These are phyloP conservation scores for Automeris io DNA, from an alignment of 2,888 invertebrate species.

Conservation along the genomic window DNA sequence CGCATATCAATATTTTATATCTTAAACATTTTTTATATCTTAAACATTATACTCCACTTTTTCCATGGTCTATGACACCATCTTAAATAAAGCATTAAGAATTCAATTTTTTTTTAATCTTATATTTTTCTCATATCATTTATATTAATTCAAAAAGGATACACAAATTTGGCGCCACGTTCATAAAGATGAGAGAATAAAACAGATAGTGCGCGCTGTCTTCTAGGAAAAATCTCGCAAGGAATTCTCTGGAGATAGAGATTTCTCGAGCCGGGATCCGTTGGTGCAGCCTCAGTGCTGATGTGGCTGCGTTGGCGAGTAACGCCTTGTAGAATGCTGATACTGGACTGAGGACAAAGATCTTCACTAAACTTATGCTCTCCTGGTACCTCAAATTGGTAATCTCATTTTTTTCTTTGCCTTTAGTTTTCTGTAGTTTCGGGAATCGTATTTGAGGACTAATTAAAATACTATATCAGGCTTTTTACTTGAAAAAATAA, in stretches of 20 bases:
- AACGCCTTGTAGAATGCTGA: constrained; percentile 94
- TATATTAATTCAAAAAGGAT: constrained; percentile 80
- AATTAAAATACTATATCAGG: no score
- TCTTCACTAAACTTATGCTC: neutral
- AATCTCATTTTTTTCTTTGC: neutral
- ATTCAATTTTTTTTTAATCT: no score
- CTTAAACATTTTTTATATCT: no score
- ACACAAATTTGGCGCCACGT: constrained; percentile 92
- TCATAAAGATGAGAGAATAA: constrained; percentile 96
- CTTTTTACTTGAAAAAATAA: no score
- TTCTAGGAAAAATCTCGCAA: constrained; percentile 87
- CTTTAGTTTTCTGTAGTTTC: no score
- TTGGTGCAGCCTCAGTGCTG: constrained; percentile 96
- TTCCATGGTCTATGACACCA: no score
- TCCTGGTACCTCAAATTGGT: neutral
- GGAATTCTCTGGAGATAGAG: constrained; percentile 88
- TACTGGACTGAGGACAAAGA: constrained; percentile 34
- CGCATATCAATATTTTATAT: no score
- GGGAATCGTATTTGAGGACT: no score
- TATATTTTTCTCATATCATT: no score
- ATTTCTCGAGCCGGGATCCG: constrained; percentile 86
- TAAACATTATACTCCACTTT: no score
- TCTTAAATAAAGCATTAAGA: no score
- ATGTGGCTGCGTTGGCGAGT: constrained; percentile 95
- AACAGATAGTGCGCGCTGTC: constrained; percentile 98